Conservation (phyloP, 2,797 vertebrate genomes). For the Pseudochaenichthys georgianus region DNA sequence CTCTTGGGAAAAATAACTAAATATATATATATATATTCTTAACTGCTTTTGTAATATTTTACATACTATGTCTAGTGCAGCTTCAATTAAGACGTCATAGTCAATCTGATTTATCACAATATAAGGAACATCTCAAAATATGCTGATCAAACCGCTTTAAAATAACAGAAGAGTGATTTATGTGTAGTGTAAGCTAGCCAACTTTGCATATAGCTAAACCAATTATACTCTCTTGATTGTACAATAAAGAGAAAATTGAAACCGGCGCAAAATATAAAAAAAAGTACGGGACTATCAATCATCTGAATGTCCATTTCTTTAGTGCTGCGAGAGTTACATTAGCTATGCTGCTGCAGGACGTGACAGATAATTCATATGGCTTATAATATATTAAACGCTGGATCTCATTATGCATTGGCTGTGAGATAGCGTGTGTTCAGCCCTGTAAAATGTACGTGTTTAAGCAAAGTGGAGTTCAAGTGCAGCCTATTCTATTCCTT, state of each 20-base stretch:
- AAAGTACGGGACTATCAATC: slow-evolving; percentile 56
- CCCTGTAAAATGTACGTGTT: neutral
- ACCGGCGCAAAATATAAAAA: slow-evolving; percentile 35
- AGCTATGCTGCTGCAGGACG: slow-evolving; percentile 35
- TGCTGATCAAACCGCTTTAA: slow-evolving; percentile 61
- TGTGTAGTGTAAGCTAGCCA: slow-evolving; percentile 44
- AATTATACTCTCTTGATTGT: slow-evolving; percentile 69
- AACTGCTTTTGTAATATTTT: slow-evolving; percentile 13
- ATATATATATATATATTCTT: neutral
- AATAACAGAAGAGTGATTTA: slow-evolving; percentile 62
- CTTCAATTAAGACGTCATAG: slow-evolving; percentile 38
- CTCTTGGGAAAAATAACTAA: slow-evolving; percentile 5
- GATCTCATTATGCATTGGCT: slow-evolving; percentile 4
- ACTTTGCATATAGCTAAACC: slow-evolving; percentile 61
- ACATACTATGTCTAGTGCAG: slow-evolving; percentile 3
- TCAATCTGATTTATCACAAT: slow-evolving; percentile 59
- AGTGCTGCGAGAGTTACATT: slow-evolving; percentile 31
- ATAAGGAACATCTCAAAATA: slow-evolving; percentile 44
- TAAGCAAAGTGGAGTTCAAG: slow-evolving; percentile 4
- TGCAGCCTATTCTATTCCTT: neutral
- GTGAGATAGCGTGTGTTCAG: slow-evolving; percentile 9
- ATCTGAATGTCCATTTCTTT: slow-evolving; percentile 40
- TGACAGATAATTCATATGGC: slow-evolving; percentile 34
- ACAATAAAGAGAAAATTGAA: slow-evolving; percentile 67
- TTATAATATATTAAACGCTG: slow-evolving; percentile 33